Evolutionary conservation across 2,113 vertebrate genomes (phyloP), one percentile per base, ranked within the genome.

Genomic region (Ammodramus savannarum): DNA sequence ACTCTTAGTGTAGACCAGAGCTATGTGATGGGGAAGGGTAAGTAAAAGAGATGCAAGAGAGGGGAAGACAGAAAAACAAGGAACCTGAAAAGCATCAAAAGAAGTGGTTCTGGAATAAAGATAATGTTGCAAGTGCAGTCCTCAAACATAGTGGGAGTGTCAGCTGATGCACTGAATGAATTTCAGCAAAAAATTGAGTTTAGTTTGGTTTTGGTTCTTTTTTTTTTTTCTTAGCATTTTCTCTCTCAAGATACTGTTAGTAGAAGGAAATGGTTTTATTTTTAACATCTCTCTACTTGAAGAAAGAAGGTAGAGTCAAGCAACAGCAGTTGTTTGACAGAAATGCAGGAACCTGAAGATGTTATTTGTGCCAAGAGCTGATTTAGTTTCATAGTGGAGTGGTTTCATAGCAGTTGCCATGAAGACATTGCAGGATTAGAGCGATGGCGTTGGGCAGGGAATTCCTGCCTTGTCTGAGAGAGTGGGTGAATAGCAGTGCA

Each of bases 201-300:
- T 32, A 41, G 13, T 38, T 68, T 69, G 57, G 51, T 25, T 38
- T 41, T 1, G 1, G 5, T 26, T 21, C 38, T 52, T 51, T 57
- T 57, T 72, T 34, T 34, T 65, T 1, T 32, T 87, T 78, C 29
- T 72, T 89, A 54, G 48, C 21, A 58, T 68, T 76, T 87, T 75
- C 13, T 75, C 43, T 85, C 31, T 92, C 66, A 75, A 72, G 72
- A 81, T 73, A 84, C n/a, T 80, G 27, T 57, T 89, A 94, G 82
- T 54, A 72, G 86, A 85, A 94, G 75, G 71, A 92, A 94, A 25
- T 54, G 38, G 27, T 2, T 74, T 97, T 94, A 81, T 95, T 96
- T 94, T 97, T 93, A 95, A 74, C 21, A 2, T 87, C 57, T 76
- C 66, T 89, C 34, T 44, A 73, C 75, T 85, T 94, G 52, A 95